Evolutionary conservation across 2,797 vertebrate species (phyloP), one percentile per base, ranked within the genome.

Genomic region (Gymnoscopelus microlampas): DNA sequence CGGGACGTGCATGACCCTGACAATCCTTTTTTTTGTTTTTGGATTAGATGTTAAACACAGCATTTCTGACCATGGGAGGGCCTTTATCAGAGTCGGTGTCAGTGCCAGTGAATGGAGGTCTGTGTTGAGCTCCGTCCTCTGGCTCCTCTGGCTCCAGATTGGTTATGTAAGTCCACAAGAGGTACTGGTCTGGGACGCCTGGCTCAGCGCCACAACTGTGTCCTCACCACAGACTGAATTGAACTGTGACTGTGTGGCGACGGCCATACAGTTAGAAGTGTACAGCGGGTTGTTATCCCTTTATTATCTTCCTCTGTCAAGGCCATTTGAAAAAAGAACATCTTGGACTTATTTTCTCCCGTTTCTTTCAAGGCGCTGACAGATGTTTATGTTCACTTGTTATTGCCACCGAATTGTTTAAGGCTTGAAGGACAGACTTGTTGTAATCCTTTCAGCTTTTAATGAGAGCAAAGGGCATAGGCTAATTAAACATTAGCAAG

Each of bases 111-210:
- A 35, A 57, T 57, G 24, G 55, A 57, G 26, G 23, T 4, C 32
- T 57, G 55, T 57, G 26, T 57, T 57, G 24, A 32, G 55, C 24
- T 57, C 39, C 1, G 55, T 57, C 55, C 32, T 57, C 55, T 32
- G 26, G 51, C 26, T 57, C 55, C 32, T 57, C 55, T 32, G 26
- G 32, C 26, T 63, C 24, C 48, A 51, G 63, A 35, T 35, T 15
- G 49, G 55, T 79, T 78, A 65, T 76, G 51, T 78, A 83, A 70
- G 58, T 69, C 58, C 66, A 57, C 23, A 71, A 70, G 78, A 69
- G 19, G n/a, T n/a, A n/a, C n/a, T n/a, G 64, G 74, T 71, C 70
- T 68, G 68, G 63, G 56, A 79, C 32, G 73, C 68, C 71, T 76
- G 79, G 79, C 68, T 23, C 1, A 26, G 56, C 47, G 81, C 81